phyloP scores from a whole-genome alignment of 2,888 invertebrate species.

The Stenolophus ochropezus region DNA sequence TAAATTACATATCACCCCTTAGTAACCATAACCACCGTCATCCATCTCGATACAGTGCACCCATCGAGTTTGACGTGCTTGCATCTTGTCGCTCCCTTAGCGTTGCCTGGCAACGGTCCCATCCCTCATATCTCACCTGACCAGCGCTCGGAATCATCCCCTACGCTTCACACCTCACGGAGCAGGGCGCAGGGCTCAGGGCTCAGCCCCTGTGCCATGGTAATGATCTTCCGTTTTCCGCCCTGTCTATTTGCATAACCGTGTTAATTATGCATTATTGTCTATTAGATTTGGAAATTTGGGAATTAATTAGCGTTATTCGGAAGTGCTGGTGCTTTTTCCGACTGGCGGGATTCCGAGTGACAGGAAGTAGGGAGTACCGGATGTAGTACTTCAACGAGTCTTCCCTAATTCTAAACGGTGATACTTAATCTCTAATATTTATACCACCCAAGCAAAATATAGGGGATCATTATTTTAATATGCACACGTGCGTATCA shows the following conservation, averaged over 20 bases:
- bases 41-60: background rate
- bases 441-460: background rate
- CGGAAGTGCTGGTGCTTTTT: conserved; percentile 51
- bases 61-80: conserved; percentile 6
- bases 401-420: background rate
- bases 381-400: background rate
- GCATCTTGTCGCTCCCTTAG: conserved; percentile 17
- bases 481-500: too few relatives aligned
- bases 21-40: background rate
- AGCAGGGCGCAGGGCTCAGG: background rate
- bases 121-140: conserved; percentile 55
- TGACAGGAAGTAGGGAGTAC: conserved; percentile 12
- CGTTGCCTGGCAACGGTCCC: conserved; percentile 51
- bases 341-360: background rate
- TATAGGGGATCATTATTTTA: background rate
- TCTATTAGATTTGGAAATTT: conserved; percentile 57
- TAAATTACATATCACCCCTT: background rate
- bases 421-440: background rate
- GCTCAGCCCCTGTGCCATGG: conserved; percentile 3
- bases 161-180: conserved; percentile 24
- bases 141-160: conserved; percentile 20
- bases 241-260: conserved; percentile 54
- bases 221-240: conserved; percentile 38
- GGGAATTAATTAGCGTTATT: conserved; percentile 48
- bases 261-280: conserved; percentile 59